Evolutionary conservation across 2,113 vertebrate genomes (phyloP).

Genomic region (Monopterus albus): DNA sequence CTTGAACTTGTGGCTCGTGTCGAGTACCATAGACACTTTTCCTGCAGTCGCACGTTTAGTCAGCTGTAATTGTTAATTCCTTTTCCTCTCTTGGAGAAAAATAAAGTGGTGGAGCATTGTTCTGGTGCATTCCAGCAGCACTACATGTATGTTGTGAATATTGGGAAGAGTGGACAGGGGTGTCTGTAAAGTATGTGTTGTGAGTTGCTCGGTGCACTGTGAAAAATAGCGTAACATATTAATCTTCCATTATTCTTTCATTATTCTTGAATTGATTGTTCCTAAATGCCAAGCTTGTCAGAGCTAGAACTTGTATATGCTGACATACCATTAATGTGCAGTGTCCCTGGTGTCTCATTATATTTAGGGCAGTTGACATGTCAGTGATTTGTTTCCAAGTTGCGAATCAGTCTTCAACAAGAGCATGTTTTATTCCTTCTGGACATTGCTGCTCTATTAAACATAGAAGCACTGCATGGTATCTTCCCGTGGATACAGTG

Average conservation of each 20-base stretch:
- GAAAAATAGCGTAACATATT: background rate
- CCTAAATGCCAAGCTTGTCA: slow-evolving; percentile 4
- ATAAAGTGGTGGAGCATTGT: too few relatives aligned
- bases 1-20: too few relatives aligned
- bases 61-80: too few relatives aligned
- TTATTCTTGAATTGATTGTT: slow-evolving; percentile 16
- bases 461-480: slow-evolving; percentile 32
- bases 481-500: slow-evolving; percentile 52
- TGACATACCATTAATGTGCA: background rate
- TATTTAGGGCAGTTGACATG: slow-evolving; percentile 26
- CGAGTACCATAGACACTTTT: too few relatives aligned
- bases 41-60: too few relatives aligned
- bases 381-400: slow-evolving; percentile 41
- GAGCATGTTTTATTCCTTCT: slow-evolving; percentile 45
- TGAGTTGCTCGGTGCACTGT: background rate
- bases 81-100: too few relatives aligned
- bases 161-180: too few relatives aligned
- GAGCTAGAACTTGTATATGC: background rate
- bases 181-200: background rate
- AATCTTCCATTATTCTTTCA: background rate
- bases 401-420: slow-evolving; percentile 33
- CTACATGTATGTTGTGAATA: too few relatives aligned
- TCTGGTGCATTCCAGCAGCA: too few relatives aligned
- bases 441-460: slow-evolving; percentile 61
- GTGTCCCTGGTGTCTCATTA: slow-evolving; percentile 16